Evolutionary conservation across 2,888 invertebrate species (phyloP).

Genomic region (Dugesia japonica): DNA sequence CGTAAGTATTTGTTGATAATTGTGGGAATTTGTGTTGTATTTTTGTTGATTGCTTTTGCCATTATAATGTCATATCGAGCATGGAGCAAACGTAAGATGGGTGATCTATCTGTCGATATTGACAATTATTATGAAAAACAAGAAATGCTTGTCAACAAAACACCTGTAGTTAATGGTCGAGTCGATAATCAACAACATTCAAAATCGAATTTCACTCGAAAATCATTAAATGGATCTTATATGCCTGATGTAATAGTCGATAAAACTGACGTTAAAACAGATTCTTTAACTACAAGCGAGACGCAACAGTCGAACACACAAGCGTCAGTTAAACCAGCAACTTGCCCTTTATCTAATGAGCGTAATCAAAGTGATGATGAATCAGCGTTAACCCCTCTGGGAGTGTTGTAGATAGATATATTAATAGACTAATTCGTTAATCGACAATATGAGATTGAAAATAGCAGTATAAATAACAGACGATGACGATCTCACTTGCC

Average conservation of each 20-base stretch:
- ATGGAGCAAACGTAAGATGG: constrained; percentile 29
- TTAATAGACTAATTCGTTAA: constrained; percentile 20
- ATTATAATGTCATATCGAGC: constrained; percentile 32
- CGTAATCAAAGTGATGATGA: constrained; percentile 20
- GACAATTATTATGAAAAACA: constrained; percentile 28
- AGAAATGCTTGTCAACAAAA: constrained; percentile 25
- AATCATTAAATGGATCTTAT: background rate
- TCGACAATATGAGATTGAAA: constrained; percentile 13
- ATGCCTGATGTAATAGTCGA: background rate
- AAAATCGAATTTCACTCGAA: background rate
- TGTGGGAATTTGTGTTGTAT: constrained; percentile 28
- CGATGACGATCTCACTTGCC: constrained; percentile 10
- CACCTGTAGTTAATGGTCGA: background rate
- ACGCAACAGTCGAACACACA: background rate
- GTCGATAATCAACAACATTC: background rate
- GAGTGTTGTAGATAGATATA: constrained; percentile 16
- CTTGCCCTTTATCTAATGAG: constrained; percentile 20
- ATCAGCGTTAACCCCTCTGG: constrained; percentile 20
- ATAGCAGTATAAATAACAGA: background rate
- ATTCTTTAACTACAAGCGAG: background rate
- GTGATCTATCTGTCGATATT: background rate
- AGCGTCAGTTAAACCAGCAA: background rate
- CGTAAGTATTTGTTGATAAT: constrained; percentile 29
- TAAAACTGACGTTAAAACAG: background rate
- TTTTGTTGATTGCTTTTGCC: constrained; percentile 29